Evolutionary conservation across 2,113 vertebrate species (phyloP).

Genomic region (Theropithecus gelada): DNA sequence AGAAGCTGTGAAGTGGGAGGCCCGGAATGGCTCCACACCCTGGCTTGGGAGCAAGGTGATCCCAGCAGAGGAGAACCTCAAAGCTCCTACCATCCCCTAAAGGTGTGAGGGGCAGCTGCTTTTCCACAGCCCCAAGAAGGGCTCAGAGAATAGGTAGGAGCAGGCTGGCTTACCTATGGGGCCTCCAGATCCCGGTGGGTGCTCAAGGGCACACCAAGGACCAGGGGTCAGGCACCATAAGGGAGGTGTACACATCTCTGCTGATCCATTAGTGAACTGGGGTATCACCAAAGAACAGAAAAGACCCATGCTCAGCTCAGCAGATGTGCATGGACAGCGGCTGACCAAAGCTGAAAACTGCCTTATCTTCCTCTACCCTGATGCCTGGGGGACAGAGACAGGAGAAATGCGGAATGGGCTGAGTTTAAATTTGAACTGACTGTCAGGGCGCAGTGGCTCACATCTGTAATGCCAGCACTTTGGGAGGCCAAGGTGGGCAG

Average conservation of each 20-base stretch:
- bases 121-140: neutral
- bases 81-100: neutral
- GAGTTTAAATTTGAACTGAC: neutral
- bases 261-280: neutral
- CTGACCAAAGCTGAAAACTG: rapidly evolving
- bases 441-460: too few species aligned
- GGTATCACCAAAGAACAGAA: neutral
- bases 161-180: neutral
- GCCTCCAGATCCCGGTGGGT: neutral
- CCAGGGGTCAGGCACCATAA: rapidly evolving
- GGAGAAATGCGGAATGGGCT: neutral
- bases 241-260: neutral
- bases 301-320: neutral
- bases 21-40: too few species aligned
- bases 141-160: neutral
- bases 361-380: neutral
- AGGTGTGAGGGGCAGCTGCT: neutral
- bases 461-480: too few species aligned
- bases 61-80: neutral
- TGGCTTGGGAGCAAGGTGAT: neutral
- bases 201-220: neutral
- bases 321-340: neutral
- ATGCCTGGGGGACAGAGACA: neutral
- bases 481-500: too few species aligned
- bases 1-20: neutral